Conservation (phyloP, 2,797 vertebrate genomes). For the Chrysocyon brachyurus region DNA sequence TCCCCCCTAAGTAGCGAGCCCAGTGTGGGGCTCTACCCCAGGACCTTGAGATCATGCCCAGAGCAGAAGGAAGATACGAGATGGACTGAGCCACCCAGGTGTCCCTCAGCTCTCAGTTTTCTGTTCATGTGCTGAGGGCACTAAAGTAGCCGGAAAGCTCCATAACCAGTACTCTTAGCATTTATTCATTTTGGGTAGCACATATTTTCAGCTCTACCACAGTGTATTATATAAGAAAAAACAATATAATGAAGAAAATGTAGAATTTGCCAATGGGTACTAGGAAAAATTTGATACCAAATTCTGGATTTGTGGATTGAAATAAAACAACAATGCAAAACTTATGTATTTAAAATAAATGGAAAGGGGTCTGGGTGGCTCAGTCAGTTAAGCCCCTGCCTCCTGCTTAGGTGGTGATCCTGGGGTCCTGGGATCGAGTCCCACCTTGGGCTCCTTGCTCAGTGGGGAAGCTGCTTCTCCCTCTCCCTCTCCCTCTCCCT, state of each 20-base stretch:
- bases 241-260: background rate
- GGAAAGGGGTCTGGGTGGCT: background rate
- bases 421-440: background rate
- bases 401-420: background rate
- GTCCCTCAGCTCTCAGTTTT: background rate
- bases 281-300: background rate
- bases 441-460: background rate
- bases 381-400: background rate
- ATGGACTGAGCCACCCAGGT: too few species aligned
- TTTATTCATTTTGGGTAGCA: conserved; percentile 48
- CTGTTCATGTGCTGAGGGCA: background rate
- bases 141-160: background rate
- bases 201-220: background rate
- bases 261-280: background rate
- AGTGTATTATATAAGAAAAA: background rate
- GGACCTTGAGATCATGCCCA: too few species aligned
- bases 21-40: too few species aligned
- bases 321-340: background rate
- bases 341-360: conserved; percentile 24
- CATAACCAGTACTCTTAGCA: background rate
- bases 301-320: conserved; percentile 21
- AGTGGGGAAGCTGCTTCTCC: background rate
- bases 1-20: too few species aligned
- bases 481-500: background rate
- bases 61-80: too few species aligned